phyloP scores from a whole-genome alignment of 1,140 invertebrate genomes.

The Hylaeus anthracinus region DNA sequence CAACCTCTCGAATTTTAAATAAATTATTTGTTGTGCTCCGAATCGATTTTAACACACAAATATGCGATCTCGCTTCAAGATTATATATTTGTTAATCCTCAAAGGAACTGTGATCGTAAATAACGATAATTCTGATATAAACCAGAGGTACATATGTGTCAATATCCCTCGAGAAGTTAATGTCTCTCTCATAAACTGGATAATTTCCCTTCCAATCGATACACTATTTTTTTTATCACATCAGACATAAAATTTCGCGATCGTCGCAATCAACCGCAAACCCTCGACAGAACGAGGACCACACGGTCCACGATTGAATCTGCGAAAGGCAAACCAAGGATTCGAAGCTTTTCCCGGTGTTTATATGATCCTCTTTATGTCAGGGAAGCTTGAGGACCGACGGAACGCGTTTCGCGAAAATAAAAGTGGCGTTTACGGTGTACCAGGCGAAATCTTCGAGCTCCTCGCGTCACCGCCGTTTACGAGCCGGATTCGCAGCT shows the following conservation, averaged over 20 bases:
- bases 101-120: too few species aligned
- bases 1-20: too few species aligned
- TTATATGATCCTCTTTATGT: conserved; percentile 8
- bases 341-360: conserved; percentile 3
- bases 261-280: not conserved
- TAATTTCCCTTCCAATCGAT: not conserved
- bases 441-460: not conserved
- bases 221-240: not conserved
- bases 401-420: conserved; percentile 7
- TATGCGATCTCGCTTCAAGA: too few species aligned
- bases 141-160: too few species aligned
- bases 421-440: conserved; percentile 22
- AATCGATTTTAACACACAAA: too few species aligned
- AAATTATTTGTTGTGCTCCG: too few species aligned
- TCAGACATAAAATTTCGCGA: not conserved
- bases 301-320: not conserved
- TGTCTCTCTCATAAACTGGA: not conserved
- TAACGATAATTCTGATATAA: too few species aligned
- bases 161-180: too few species aligned
- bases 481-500: conserved; percentile 7
- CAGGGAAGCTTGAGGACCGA: not conserved
- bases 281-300: not conserved
- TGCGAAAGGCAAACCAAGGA: not conserved
- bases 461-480: not conserved
- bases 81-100: too few species aligned